Conservation (phyloP, 2,888 invertebrate species). For the Hemithea aestivaria region DNA sequence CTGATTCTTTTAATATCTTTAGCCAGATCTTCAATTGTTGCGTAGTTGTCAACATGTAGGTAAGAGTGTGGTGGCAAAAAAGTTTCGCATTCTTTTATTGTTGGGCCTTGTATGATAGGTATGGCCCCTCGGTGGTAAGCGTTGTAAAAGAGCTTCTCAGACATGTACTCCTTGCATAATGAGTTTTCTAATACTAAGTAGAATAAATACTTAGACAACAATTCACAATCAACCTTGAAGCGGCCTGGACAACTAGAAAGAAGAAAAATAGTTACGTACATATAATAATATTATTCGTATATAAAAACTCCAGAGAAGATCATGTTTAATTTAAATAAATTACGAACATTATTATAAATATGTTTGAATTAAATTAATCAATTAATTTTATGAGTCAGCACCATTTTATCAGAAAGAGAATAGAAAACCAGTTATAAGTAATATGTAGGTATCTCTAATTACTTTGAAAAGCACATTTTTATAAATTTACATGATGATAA, state of each 20-base stretch:
- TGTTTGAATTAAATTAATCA: too few relatives aligned
- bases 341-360: too few relatives aligned
- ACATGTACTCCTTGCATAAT: conserved; percentile 83
- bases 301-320: too few relatives aligned
- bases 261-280: too few relatives aligned
- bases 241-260: conserved; percentile 81
- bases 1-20: conserved; percentile 71
- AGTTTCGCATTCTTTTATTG: conserved; percentile 60
- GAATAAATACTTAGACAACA: conserved; percentile 80
- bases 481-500: too few relatives aligned
- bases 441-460: too few relatives aligned
- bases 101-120: conserved; percentile 83
- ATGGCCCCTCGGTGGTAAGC: conserved; percentile 81
- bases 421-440: too few relatives aligned
- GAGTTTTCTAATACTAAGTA: conserved; percentile 85
- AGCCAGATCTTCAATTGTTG: conserved; percentile 70
- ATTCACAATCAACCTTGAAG: conserved; percentile 78
- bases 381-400: too few relatives aligned
- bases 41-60: conserved; percentile 79
- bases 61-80: conserved; percentile 82
- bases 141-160: conserved; percentile 84
- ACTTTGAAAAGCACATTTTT: too few relatives aligned
- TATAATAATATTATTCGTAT: too few relatives aligned
- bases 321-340: conserved; percentile 9
- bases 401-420: too few relatives aligned